Conservation (phyloP, 2,113 vertebrate species). For the Sakesphorus luctuosus region DNA sequence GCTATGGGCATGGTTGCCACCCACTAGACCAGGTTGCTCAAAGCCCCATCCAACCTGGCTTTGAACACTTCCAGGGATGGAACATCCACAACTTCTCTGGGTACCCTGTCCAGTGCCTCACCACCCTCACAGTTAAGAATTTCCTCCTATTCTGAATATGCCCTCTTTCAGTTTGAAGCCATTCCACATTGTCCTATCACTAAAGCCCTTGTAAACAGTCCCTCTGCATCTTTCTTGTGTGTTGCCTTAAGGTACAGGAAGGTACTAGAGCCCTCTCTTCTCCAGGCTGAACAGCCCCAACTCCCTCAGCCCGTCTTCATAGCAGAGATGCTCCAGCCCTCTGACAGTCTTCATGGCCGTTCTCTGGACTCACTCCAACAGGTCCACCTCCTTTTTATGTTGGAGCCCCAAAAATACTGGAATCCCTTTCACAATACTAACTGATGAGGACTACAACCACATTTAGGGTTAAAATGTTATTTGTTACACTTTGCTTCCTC, state of each 20-base stretch:
- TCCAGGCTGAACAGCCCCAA: not conserved
- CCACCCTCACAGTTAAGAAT: not conserved
- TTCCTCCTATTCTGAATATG: not conserved
- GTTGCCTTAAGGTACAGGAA: not conserved
- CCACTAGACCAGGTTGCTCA: not conserved
- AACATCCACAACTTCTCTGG: not conserved
- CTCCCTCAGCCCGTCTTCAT: too few species aligned
- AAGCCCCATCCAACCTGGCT: not conserved
- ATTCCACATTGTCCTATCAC: not conserved
- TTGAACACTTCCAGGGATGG: not conserved
- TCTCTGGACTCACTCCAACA: not conserved
- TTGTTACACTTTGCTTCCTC: not conserved
- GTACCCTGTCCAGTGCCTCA: not conserved
- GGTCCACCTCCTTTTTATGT: not conserved
- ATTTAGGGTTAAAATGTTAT: not conserved
- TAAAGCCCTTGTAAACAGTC: not conserved
- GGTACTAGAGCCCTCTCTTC: not conserved
- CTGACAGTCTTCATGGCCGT: not conserved
- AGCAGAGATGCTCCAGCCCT: not conserved
- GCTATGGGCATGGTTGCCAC: not conserved
- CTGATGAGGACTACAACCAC: not conserved
- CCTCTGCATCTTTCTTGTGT: not conserved
- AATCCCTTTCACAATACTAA: not conserved
- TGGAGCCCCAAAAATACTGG: not conserved
- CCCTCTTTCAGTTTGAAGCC: not conserved